Conservation (phyloP, 2,797 vertebrate species). For the Xenentodon cancila region DNA sequence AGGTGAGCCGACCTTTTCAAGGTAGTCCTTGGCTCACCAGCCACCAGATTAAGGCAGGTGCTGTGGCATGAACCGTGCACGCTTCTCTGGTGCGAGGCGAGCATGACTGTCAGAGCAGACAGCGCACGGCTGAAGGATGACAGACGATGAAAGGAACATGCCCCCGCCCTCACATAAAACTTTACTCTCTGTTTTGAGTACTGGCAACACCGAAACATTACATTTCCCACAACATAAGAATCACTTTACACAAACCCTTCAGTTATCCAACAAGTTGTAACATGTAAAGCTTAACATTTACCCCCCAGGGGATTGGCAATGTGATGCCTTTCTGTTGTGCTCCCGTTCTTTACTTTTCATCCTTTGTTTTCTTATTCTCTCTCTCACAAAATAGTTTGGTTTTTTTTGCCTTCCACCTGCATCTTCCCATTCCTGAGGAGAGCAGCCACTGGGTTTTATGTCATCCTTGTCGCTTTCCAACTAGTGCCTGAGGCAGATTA, state of each 20-base stretch:
- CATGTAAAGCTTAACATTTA: conserved; percentile 63
- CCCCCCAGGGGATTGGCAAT: conserved; percentile 41
- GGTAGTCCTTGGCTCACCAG: conserved; percentile 11
- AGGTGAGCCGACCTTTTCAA: conserved; percentile 5
- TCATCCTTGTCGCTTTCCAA: conserved; percentile 43
- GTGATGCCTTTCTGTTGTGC: conserved; percentile 69
- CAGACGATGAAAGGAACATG: conserved; percentile 32
- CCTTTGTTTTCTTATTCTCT: conserved; percentile 54
- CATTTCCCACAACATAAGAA: conserved; percentile 72
- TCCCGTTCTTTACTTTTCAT: conserved; percentile 50
- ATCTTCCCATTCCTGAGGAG: conserved; percentile 13
- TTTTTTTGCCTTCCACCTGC: conserved; percentile 15
- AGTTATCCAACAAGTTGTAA: conserved; percentile 77
- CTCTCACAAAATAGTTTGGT: conserved; percentile 21
- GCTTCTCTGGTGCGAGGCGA: conserved; percentile 5
- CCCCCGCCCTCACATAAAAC: conserved; percentile 57
- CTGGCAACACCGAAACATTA: conserved; percentile 66
- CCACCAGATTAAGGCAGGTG: not conserved
- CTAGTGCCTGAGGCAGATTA: conserved; percentile 52
- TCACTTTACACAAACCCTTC: conserved; percentile 72
- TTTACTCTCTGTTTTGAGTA: conserved; percentile 55
- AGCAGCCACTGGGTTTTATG: conserved; percentile 51
- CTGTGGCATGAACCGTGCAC: not conserved
- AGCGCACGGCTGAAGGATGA: conserved; percentile 19
- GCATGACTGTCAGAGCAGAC: conserved; percentile 3